Conservation (phyloP, 2,113 vertebrate genomes). For the Stictonetta naevosa region DNA sequence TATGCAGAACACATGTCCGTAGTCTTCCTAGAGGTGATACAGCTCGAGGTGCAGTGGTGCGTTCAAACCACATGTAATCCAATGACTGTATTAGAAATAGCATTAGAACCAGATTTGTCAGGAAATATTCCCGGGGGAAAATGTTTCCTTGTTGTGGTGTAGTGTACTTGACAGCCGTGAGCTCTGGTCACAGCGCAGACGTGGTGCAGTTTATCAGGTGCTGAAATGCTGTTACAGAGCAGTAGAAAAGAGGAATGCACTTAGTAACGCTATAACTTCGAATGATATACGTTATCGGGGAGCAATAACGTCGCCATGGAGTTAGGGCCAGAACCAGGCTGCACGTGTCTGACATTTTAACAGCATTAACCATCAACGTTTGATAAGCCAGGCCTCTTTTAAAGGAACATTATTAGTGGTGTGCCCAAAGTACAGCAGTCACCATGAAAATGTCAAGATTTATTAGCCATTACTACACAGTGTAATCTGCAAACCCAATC, state of each 20-base stretch:
- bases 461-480: slow-evolving; percentile 8
- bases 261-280: background rate
- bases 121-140: slow-evolving; percentile 14
- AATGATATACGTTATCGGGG: slow-evolving; percentile 11
- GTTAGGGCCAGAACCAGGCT: slow-evolving; percentile 17
- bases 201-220: background rate
- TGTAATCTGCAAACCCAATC: background rate
- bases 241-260: slow-evolving; percentile 52
- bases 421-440: background rate
- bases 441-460: slow-evolving; percentile 28
- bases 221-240: slow-evolving; percentile 57
- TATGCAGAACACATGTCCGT: background rate
- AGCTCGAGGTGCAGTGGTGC: background rate
- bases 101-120: background rate
- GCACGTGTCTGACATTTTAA: slow-evolving; percentile 44
- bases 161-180: background rate
- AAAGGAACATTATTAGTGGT: background rate
- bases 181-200: background rate
- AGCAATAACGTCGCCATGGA: background rate
- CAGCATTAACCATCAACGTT: background rate
- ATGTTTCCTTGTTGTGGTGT: background rate
- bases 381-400: background rate
- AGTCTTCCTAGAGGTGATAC: background rate
- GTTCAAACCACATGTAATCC: background rate
- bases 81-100: background rate